A percentile compares a stretch with the other conserved stretches of the same genome.
Conservation (phyloP, 2,888 invertebrate genomes). For the Neoscelio sp. region DNA sequence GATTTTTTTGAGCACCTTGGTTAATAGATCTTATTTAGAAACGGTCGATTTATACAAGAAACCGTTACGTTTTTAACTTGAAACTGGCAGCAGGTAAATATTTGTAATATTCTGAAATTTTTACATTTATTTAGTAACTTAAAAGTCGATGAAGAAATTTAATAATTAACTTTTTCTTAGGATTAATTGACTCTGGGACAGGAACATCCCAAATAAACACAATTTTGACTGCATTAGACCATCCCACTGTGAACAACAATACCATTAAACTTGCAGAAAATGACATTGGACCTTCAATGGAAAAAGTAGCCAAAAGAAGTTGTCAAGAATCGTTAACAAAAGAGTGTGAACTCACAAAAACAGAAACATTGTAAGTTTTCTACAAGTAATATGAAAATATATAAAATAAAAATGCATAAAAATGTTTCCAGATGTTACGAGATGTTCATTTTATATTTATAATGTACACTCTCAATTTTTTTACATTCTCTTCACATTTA, state of each 20-base stretch:
- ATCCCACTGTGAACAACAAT: slow-evolving; percentile 16
- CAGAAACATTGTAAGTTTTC: background rate
- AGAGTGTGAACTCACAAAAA: slow-evolving; percentile 1
- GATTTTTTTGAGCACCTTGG: too few relatives aligned
- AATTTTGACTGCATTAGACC: slow-evolving; percentile 18
- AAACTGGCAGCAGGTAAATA: too few relatives aligned
- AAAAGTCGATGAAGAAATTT: too few relatives aligned
- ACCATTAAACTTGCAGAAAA: slow-evolving; percentile 16
- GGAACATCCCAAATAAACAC: slow-evolving; percentile 22
- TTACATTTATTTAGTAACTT: too few relatives aligned
- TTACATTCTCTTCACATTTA: too few relatives aligned
- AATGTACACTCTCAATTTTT: too few relatives aligned
- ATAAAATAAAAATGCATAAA: too few relatives aligned
- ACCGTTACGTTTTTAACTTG: background rate
- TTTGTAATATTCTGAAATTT: too few relatives aligned
- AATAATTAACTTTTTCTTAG: slow-evolving; percentile 8
- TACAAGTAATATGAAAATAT: too few relatives aligned
- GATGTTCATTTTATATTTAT: background rate
- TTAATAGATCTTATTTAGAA: too few relatives aligned
- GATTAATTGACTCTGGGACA: slow-evolving; percentile 27
- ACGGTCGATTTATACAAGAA: too few relatives aligned
- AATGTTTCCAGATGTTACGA: background rate
- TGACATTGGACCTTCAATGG: slow-evolving; percentile 14
- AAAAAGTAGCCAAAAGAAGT: slow-evolving; percentile 23
- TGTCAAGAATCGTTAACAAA: slow-evolving; percentile 13